Percentiles rank a stretch among this genome's conserved stretches.
Conservation (phyloP, 2,888 invertebrate genomes). For the Rhagonycha fulva region DNA sequence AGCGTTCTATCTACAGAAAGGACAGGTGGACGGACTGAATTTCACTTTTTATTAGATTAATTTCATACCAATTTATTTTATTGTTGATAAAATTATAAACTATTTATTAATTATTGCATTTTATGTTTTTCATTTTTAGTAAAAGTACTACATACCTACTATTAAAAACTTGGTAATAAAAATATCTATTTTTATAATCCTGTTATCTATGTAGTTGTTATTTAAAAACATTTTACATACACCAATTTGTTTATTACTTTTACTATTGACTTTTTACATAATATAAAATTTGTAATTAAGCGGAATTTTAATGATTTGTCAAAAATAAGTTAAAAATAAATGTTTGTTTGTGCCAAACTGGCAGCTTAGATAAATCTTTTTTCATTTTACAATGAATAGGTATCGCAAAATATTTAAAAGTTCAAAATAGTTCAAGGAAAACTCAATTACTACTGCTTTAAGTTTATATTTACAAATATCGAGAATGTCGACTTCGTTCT, state of each 20-base stretch:
- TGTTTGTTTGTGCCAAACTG: conserved; percentile 2
- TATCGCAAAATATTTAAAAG: background rate
- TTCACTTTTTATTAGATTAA: too few relatives aligned
- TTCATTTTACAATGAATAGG: background rate
- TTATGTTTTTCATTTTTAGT: background rate
- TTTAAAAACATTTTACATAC: background rate
- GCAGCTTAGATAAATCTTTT: background rate
- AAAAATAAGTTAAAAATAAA: background rate
- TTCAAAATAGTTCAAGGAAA: background rate
- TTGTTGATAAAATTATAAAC: background rate
- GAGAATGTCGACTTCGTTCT: background rate
- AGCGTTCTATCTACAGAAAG: too few relatives aligned
- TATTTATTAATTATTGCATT: background rate
- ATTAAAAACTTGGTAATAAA: background rate
- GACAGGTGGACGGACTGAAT: too few relatives aligned
- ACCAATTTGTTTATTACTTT: background rate
- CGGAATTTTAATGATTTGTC: background rate
- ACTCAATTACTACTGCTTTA: background rate
- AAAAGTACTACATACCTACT: too few relatives aligned
- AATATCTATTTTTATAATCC: background rate
- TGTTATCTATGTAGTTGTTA: background rate
- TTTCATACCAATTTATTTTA: background rate
- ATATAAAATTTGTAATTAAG: background rate
- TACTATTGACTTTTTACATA: background rate
- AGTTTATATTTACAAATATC: background rate